phyloP scores from a whole-genome alignment of 2,797 vertebrate species.

The Ispidina picta region DNA sequence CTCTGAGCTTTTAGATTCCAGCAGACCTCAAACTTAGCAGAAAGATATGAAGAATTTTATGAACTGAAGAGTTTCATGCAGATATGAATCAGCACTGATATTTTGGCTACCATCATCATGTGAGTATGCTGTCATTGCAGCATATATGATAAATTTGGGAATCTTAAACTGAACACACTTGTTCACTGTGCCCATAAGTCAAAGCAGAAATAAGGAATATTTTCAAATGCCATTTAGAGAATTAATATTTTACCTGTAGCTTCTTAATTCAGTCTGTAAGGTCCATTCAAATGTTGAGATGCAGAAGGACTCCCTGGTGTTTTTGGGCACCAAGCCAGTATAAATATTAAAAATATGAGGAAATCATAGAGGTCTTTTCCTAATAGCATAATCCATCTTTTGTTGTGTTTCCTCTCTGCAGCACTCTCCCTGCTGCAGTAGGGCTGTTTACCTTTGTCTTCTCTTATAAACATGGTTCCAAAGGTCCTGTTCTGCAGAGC shows the following conservation, averaged over 20 bases:
- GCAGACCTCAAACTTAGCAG: conserved; percentile 47
- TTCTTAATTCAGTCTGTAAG: background rate
- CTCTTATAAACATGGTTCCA: background rate
- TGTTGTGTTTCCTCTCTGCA: conserved; percentile 45
- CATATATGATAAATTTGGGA: conserved; percentile 30
- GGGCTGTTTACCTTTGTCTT: conserved; percentile 26
- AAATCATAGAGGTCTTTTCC: conserved; percentile 43
- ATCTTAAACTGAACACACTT: conserved; percentile 21
- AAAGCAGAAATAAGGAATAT: background rate
- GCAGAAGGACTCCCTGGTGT: background rate
- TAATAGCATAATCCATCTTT: conserved; percentile 34
- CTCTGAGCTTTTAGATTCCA: conserved; percentile 41
- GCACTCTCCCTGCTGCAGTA: conserved; percentile 21
- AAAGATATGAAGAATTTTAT: conserved; percentile 47
- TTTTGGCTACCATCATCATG: conserved; percentile 39
- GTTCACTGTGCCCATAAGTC: background rate
- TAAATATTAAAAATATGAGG: conserved; percentile 30
- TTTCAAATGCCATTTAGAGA: background rate
- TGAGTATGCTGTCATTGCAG: conserved; percentile 55
- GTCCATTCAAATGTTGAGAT: background rate
- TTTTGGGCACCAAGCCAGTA: background rate
- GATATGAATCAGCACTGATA: conserved; percentile 62
- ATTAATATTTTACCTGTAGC: background rate
- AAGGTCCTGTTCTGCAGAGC: background rate
- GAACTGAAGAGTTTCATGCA: conserved; percentile 48